Conservation (phyloP, 2,797 vertebrate genomes). For the Notoglanidium macrostoma region DNA sequence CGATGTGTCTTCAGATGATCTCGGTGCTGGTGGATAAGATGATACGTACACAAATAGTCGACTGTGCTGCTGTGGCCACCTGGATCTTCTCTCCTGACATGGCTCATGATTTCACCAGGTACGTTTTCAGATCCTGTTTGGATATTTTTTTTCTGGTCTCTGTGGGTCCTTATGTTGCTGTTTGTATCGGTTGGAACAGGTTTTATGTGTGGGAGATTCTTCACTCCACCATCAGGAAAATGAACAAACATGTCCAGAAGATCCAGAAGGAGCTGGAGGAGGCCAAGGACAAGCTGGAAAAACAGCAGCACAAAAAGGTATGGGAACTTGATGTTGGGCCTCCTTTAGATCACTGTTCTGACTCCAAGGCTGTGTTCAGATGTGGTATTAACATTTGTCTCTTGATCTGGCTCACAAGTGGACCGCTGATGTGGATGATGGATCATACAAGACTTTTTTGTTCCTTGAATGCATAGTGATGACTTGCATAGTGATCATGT, state of each 20-base stretch:
- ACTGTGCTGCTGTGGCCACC: conserved; percentile 97
- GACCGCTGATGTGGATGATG: no score
- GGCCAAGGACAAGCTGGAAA: conserved; percentile 92
- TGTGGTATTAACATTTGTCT: neutral
- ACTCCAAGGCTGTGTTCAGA: neutral
- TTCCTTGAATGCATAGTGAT: neutral
- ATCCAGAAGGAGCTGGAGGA: conserved; percentile 96
- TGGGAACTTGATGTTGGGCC: neutral
- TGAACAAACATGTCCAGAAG: conserved; percentile 98
- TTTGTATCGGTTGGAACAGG: conserved; percentile 64
- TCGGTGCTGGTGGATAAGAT: conserved; percentile 96
- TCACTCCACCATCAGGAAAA: conserved; percentile 96
- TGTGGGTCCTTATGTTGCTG: neutral
- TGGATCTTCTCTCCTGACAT: conserved; percentile 98
- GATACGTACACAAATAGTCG: conserved; percentile 95
- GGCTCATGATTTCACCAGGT: conserved; percentile 96
- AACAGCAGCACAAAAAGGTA: conserved; percentile 88
- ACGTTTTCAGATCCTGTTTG: conserved; percentile 29
- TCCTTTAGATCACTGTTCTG: neutral
- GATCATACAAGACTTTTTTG: neutral
- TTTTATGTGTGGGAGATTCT: conserved; percentile 97
- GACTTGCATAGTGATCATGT: no score
- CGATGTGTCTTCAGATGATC: conserved; percentile 81
- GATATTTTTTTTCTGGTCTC: neutral
- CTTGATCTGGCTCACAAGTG: neutral